A percentile compares a stretch with the other conserved stretches of the same genome.
Conservation (phyloP, 2,797 vertebrate species). For the Remorina albescens region DNA sequence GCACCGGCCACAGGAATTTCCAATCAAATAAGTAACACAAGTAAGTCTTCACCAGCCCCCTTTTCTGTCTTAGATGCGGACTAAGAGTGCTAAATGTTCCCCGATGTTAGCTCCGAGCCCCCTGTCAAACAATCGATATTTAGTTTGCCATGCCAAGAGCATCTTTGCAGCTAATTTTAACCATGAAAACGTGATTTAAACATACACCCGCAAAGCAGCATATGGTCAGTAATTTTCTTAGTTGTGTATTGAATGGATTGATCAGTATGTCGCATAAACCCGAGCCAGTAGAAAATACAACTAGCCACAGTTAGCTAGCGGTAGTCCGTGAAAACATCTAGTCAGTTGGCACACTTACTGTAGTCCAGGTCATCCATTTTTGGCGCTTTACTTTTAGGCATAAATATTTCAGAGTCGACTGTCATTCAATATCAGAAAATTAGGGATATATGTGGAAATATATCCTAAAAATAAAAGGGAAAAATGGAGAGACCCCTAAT, state of each 20-base stretch:
- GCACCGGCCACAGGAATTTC: background rate
- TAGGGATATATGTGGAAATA: constrained; percentile 85
- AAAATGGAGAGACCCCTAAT: constrained; percentile 73
- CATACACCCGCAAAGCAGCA: fast-evolving
- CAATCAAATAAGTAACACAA: fast-evolving
- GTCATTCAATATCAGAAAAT: constrained; percentile 87
- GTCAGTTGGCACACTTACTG: constrained; percentile 81
- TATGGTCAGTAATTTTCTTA: background rate
- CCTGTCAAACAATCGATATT: constrained; percentile 49
- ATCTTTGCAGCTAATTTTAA: background rate
- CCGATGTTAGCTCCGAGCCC: constrained; percentile 22
- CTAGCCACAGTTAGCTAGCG: constrained; percentile 67
- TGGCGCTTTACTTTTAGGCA: constrained; percentile 91
- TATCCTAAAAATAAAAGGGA: constrained; percentile 79
- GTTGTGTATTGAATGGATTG: background rate
- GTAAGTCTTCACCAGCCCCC: background rate
- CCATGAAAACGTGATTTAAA: background rate
- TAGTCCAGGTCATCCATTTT: constrained; percentile 92
- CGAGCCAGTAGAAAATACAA: constrained; percentile 30
- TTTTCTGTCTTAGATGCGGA: background rate
- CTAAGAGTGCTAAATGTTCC: constrained; percentile 8
- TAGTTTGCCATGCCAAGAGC: constrained; percentile 31
- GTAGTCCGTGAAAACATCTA: constrained; percentile 35
- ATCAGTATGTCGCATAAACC: constrained; percentile 29
- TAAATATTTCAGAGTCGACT: constrained; percentile 89